Conservation (phyloP, 2,113 vertebrate species). For the Chaetorhynchus papuensis region DNA sequence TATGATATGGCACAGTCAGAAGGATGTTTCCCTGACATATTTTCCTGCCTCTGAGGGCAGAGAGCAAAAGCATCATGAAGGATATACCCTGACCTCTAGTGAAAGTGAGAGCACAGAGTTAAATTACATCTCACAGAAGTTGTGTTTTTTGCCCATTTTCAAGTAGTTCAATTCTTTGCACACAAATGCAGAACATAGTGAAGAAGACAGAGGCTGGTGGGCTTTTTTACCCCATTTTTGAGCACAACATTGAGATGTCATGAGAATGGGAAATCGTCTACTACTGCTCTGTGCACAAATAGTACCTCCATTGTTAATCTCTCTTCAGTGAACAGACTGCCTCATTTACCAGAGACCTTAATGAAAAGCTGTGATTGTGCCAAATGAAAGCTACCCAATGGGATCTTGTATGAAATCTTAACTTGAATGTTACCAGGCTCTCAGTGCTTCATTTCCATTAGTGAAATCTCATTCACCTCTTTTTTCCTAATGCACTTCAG, state of each 20-base stretch:
- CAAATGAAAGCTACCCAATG: background rate
- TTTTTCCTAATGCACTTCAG: background rate
- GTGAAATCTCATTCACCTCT: background rate
- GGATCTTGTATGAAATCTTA: background rate
- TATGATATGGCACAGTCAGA: background rate
- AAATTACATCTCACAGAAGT: background rate
- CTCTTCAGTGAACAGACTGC: background rate
- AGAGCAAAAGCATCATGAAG: background rate
- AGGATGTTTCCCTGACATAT: background rate
- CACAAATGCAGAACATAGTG: background rate
- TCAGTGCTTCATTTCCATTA: background rate
- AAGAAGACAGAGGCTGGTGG: background rate
- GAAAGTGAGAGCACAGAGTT: background rate
- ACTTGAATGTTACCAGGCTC: background rate
- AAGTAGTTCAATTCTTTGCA: background rate
- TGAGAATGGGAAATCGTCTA: background rate
- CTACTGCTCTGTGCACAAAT: background rate
- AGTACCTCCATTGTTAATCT: background rate
- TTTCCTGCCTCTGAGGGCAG: background rate
- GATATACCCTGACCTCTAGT: accelerated
- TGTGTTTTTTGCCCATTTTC: background rate
- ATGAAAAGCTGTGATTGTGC: background rate
- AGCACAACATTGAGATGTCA: background rate
- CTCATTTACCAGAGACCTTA: background rate
- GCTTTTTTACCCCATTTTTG: background rate